Evolutionary conservation across 2,888 invertebrate genomes (phyloP), one percentile per base, ranked within the genome.

Genomic region (Fissipunctia ypsillon): DNA sequence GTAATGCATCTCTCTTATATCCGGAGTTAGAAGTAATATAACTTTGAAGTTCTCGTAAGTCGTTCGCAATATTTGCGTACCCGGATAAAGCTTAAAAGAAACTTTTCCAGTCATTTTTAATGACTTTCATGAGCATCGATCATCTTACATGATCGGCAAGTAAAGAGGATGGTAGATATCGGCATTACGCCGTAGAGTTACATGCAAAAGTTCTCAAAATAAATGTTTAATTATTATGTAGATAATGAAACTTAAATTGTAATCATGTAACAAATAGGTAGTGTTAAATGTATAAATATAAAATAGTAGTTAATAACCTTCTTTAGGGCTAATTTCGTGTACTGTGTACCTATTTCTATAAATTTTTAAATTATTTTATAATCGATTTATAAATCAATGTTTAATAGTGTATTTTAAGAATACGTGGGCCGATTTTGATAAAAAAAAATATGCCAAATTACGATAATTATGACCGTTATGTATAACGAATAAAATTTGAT

Each of bases 201-300:
- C 48, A 79, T 70, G 73, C 69, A 75, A 78, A 69, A 73, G 84
- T 86, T 88, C n/a, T n/a, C 68, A 81, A 86, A 81, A 80, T 86
- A 86, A 84, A 81, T 84, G 80, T 87, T 86, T 87, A 81, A 81
- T 84, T 84, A 91, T 88, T 89, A 89, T 93, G 93, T 94, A 95
- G 95, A 92, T 94, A 94, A 87, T 90, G 85, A 91, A 90, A 90
- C 81, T 80, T 91, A 93, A 93, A 90, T 84, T 93, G 88, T 94
- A 94, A 93, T 92, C 92, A 89, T 92, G 91, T 94, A 95, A 91
- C 89, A 92, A 93, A 92, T 93, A 94, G 92, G 87, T 94, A 93
- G 93, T 87, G 87, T 89, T 92, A 93, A 92, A 92, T 93, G 91
- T 94, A 93, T 90, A 92, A 93, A 93, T 93, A 91, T 91, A 87